A percentile compares a stretch with the other conserved stretches of the same genome.
Conservation (phyloP, 1,140 invertebrate genomes). For the Heliconius nattereri region DNA sequence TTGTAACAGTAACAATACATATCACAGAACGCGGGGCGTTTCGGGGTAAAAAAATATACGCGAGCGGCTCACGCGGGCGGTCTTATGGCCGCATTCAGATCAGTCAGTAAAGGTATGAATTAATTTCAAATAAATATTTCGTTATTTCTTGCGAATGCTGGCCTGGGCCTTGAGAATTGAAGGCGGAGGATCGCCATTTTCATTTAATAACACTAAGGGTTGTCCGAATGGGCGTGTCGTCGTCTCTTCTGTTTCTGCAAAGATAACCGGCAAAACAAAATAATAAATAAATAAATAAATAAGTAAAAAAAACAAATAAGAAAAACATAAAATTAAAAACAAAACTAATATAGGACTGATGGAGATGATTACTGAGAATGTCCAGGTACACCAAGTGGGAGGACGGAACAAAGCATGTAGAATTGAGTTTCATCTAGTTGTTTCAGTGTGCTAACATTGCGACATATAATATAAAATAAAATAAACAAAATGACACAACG, state of each 20-base stretch:
- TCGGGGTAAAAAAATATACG: constrained; percentile 57
- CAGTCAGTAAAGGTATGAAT: constrained; percentile 51
- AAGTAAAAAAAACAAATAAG: constrained; percentile 63
- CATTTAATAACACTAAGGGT: constrained; percentile 84
- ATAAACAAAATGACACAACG: constrained; percentile 67
- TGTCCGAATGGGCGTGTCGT: constrained; percentile 88
- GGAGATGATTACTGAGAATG: constrained; percentile 41
- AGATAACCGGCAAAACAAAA: constrained; percentile 77
- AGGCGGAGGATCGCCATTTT: constrained; percentile 82
- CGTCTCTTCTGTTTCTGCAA: constrained; percentile 82
- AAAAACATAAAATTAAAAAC: constrained; percentile 47
- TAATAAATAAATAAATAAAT: constrained; percentile 70
- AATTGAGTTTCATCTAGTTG: constrained; percentile 65
- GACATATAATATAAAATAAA: constrained; percentile 54
- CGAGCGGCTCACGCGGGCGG: constrained; percentile 52
- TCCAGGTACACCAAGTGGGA: constrained; percentile 54
- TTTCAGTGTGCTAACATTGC: constrained; percentile 62
- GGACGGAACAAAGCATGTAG: constrained; percentile 69
- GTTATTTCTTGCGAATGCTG: constrained; percentile 80
- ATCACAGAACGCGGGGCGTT: constrained; percentile 80
- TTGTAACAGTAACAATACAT: constrained; percentile 80
- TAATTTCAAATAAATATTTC: constrained; percentile 36
- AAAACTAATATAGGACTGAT: constrained; percentile 44
- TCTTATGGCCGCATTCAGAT: constrained; percentile 49
- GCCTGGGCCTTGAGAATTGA: constrained; percentile 78